Percentiles rank a stretch among this genome's conserved stretches.
Conservation (phyloP, 2,113 vertebrate genomes). For the Festucalex cinctus region DNA sequence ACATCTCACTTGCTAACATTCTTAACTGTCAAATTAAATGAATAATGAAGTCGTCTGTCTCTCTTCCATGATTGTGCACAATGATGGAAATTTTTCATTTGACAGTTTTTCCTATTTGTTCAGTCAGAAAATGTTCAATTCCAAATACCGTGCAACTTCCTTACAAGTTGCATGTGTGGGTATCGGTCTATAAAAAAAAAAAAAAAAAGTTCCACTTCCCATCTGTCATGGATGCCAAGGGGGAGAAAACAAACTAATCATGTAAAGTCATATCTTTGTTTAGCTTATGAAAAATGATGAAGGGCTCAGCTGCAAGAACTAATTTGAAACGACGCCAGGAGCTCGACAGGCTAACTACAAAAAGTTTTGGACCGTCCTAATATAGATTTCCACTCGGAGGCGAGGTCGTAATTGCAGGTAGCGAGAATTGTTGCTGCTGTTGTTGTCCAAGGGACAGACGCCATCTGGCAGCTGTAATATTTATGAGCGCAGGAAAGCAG, state of each 20-base stretch:
- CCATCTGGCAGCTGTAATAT: slow-evolving; percentile 12
- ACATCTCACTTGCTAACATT: too few relatives aligned
- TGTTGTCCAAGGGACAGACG: background rate
- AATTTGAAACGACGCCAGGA: slow-evolving; percentile 6
- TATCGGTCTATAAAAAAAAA: background rate
- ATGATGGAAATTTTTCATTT: background rate
- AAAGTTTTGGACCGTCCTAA: slow-evolving; percentile 4
- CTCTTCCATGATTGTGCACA: background rate
- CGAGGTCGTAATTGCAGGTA: slow-evolving; percentile 5
- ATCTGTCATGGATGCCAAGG: background rate
- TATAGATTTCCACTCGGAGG: slow-evolving; percentile 3
- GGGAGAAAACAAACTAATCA: slow-evolving; percentile 2
- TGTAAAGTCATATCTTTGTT: slow-evolving; percentile 4
- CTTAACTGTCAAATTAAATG: too few relatives aligned
- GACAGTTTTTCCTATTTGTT: background rate
- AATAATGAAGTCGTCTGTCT: too few relatives aligned
- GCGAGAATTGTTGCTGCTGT: background rate
- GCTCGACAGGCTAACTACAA: background rate
- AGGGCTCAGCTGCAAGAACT: background rate
- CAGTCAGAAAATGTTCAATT: background rate
- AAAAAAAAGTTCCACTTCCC: background rate
- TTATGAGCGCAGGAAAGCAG: slow-evolving; percentile 3
- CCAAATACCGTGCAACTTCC: background rate
- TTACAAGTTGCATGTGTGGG: background rate
- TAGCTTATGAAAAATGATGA: background rate